Evolutionary conservation across 2,888 invertebrate species (phyloP).

Genomic region (Orchestes rusci): DNA sequence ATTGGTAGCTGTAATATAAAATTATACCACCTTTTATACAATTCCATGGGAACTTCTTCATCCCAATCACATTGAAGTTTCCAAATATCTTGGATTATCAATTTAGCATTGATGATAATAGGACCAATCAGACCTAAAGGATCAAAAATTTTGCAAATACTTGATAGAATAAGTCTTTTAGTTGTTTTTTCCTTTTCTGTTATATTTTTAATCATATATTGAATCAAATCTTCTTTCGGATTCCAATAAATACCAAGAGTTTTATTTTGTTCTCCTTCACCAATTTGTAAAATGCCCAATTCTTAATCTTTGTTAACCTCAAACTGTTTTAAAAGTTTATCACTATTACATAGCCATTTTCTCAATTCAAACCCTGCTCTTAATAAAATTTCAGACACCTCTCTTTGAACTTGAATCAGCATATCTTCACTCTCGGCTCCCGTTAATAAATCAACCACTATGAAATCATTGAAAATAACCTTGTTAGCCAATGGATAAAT

Average conservation of each 20-base stretch:
- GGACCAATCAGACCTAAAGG: not conserved
- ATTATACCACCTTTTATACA: not conserved
- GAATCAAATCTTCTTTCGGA: not conserved
- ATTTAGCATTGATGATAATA: not conserved
- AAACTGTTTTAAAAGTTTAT: not conserved
- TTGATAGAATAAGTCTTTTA: no score
- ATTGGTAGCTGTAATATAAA: not conserved
- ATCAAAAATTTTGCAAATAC: not conserved
- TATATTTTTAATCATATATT: no score
- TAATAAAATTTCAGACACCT: not conserved
- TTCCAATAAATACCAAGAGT: not conserved
- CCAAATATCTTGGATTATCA: not conserved
- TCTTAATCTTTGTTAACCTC: not conserved
- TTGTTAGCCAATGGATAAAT: no score
- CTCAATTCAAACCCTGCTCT: not conserved
- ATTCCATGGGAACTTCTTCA: not conserved
- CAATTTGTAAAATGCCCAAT: not conserved
- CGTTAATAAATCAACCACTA: no score
- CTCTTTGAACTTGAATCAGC: no score
- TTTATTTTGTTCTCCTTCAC: not conserved
- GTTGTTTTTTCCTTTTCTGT: no score
- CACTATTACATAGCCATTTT: not conserved
- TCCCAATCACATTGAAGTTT: not conserved
- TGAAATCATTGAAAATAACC: no score
- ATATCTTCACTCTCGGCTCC: no score